A percentile compares a stretch with the other conserved stretches of the same genome.
phyloP scores from a whole-genome alignment of 2,888 invertebrate species.

The Cryptocephalus primarius region DNA sequence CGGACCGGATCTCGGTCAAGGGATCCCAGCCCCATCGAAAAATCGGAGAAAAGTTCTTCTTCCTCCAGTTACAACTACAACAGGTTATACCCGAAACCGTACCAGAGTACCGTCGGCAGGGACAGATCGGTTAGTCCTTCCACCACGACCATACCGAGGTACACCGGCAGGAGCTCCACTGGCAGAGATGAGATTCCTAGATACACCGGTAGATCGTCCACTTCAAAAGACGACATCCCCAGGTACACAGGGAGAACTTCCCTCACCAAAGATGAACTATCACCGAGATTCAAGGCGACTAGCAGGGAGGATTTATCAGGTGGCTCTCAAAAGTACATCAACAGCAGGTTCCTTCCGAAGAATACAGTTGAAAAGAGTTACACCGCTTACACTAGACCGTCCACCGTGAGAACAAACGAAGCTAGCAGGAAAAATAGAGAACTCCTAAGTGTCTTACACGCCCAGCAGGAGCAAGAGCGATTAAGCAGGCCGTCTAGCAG shows the following conservation, averaged over 20 bases:
- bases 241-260: slow-evolving; percentile 12
- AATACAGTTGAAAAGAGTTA: slow-evolving; percentile 35
- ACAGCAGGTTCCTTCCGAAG: slow-evolving; percentile 35
- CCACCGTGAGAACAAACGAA: slow-evolving; percentile 29
- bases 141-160: slow-evolving; percentile 24
- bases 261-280: slow-evolving; percentile 16
- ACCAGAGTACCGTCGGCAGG: slow-evolving; percentile 28
- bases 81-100: slow-evolving; percentile 42
- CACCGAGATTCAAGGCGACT: slow-evolving; percentile 13
- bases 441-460: slow-evolving; percentile 29
- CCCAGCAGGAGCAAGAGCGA: slow-evolving; percentile 28
- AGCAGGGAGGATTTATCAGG: slow-evolving; percentile 29
- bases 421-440: slow-evolving; percentile 34
- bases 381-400: slow-evolving; percentile 33
- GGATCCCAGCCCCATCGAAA: slow-evolving; percentile 45
- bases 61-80: slow-evolving; percentile 38
- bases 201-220: slow-evolving; percentile 16
- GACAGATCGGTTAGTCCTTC: slow-evolving; percentile 28
- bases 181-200: slow-evolving; percentile 16
- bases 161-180: slow-evolving; percentile 20
- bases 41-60: slow-evolving; percentile 35
- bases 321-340: slow-evolving; percentile 33
- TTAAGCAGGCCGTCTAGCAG: slow-evolving; percentile 28
- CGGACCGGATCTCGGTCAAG: slow-evolving; percentile 35
- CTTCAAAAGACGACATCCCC: slow-evolving; percentile 17